These are phyloP conservation scores for Chlorospingus flavigularis DNA, from an alignment of 2,797 vertebrate genomes.

Conservation along the genomic window DNA sequence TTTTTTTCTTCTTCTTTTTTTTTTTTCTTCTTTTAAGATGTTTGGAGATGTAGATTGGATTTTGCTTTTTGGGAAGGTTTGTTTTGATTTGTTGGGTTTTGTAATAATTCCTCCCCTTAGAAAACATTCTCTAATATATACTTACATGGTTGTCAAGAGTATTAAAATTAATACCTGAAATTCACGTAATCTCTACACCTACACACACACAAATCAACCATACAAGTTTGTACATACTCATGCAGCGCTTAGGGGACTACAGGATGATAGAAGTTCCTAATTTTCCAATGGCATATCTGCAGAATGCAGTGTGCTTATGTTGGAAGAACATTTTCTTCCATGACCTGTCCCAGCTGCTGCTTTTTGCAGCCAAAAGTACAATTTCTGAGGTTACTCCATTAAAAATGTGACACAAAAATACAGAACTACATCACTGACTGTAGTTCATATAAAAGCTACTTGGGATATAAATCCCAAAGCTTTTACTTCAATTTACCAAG, in stretches of 20 bases:
- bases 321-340: background rate
- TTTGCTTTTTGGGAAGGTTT: accelerated
- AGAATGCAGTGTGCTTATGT: background rate
- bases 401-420: background rate
- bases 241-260: background rate
- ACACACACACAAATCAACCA: background rate
- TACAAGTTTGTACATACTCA: background rate
- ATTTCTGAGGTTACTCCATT: background rate
- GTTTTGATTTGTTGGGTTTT: background rate
- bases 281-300: background rate
- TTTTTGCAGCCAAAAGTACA: background rate
- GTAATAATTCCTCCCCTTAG: background rate
- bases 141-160: background rate
- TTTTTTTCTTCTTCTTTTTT: background rate
- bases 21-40: background rate
- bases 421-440: background rate
- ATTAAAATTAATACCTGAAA: background rate
- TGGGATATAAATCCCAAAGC: background rate
- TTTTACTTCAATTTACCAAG: background rate
- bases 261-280: background rate
- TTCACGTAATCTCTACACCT: background rate
- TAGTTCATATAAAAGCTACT: background rate
- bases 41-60: background rate
- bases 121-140: background rate
- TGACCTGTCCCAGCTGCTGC: background rate